Percentiles rank a stretch among this genome's conserved stretches.
Conservation (phyloP, 2,888 invertebrate genomes). For the Sthenelais limicola region DNA sequence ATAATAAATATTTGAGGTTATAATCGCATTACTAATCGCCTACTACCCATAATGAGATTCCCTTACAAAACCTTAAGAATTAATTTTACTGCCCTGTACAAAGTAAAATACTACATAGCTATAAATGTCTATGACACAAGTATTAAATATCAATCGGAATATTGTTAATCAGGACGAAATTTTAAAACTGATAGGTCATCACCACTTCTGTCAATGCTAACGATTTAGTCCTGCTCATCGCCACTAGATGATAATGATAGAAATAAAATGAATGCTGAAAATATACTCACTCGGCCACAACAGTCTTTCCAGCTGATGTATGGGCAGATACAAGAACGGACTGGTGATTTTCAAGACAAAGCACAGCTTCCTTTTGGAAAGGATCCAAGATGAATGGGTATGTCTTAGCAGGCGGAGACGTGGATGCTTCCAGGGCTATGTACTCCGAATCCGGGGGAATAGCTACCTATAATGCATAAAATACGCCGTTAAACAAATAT, state of each 20-base stretch:
- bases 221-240: no score
- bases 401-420: conserved; percentile 83
- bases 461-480: conserved; percentile 75
- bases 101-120: no score
- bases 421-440: conserved; percentile 75
- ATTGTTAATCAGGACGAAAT: not conserved
- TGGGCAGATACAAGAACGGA: conserved; percentile 99
- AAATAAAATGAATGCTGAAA: no score
- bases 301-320: conserved; percentile 99
- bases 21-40: no score
- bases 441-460: conserved; percentile 91
- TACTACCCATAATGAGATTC: no score
- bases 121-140: no score
- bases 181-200: not conserved
- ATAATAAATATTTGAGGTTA: no score
- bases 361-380: conserved; percentile 96
- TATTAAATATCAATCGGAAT: no score
- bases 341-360: conserved; percentile 97
- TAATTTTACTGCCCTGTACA: no score
- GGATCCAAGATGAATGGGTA: conserved; percentile 97
- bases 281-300: conserved; percentile 91
- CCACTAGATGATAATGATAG: no score
- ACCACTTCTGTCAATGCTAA: no score
- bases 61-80: no score
- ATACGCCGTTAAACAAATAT: not conserved